A percentile compares a stretch with the other conserved stretches of the same genome.
These are phyloP conservation scores for Puffinus mauretanicus DNA, from an alignment of 2,113 vertebrate genomes.

Conservation along the genomic window DNA sequence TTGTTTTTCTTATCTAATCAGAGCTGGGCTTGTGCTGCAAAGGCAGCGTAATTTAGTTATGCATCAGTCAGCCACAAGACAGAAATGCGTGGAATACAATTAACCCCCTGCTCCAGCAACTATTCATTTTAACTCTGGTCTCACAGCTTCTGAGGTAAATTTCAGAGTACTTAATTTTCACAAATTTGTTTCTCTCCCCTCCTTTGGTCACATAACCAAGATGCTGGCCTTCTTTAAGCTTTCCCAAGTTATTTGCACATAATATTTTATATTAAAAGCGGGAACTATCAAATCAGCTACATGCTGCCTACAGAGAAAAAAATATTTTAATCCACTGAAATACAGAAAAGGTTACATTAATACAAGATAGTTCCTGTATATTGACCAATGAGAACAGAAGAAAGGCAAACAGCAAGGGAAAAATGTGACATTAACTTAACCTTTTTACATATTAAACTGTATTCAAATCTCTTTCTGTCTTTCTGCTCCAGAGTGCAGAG, in stretches of 20 bases:
- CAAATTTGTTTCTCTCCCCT: background rate
- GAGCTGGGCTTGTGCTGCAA: background rate
- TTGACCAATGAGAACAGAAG: background rate
- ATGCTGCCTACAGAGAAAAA: background rate
- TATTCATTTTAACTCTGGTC: background rate
- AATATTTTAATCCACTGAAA: background rate
- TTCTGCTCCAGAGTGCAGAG: background rate
- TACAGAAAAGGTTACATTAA: slow-evolving; percentile 19
- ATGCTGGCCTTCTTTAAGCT: background rate
- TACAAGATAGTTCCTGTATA: background rate
- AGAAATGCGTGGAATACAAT: background rate
- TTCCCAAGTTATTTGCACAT: background rate
- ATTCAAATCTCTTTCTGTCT: slow-evolving; percentile 32
- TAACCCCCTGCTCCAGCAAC: background rate
- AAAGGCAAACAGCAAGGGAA: background rate
- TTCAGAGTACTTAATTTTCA: background rate
- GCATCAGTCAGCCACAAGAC: background rate
- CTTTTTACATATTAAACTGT: slow-evolving; percentile 55
- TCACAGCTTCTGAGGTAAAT: background rate
- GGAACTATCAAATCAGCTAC: background rate
- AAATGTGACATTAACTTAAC: slow-evolving; percentile 58
- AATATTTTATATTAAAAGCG: background rate
- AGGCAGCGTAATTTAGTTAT: background rate
- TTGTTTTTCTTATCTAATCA: background rate
- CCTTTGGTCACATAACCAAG: background rate